Evolutionary conservation across 1,140 invertebrate genomes (phyloP), one percentile per base, ranked within the genome.

Genomic region (Euwallacea fornicatus): DNA sequence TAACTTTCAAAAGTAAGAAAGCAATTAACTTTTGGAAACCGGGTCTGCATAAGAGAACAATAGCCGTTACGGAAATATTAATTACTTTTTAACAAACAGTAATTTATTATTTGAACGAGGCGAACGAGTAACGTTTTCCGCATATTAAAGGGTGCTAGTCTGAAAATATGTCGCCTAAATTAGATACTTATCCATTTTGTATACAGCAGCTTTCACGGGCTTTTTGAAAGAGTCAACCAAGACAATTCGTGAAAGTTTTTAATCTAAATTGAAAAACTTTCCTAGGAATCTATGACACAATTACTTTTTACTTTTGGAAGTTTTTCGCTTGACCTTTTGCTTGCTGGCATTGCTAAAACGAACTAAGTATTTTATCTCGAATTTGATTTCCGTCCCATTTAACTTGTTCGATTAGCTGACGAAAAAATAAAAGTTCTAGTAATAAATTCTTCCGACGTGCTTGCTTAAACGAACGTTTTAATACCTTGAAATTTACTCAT

Each of bases 1-100:
- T 58, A 16, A 58, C 55, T 58, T 58, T 58, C 55, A 58, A 58
- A 58, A 58, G 21, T 58, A 58, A 58, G 55, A 58, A 58, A 6
- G 55, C 55, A 58, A 58, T 58, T 58, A 58, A 33, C 55, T 58
- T 16, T n/a, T 15, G n/a, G 21, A 6, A 58, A 58, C 55, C 55
- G 55, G n/a, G 21, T 10, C 13, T 10, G 55, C 2, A 15, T 58
- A 58, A 58, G 10, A 33, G 55, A 33, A 16, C 55, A 58, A 58
- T 58, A 58, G 55, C n/a, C 55, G 55, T 58, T 58, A 15, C 13
- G 55, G 55, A 58, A 58, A 58, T 41, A 58, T 58, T 58, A 58
- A 58, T 58, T 58, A 58, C 13, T 53, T 58, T 58, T 41, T 16
- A 58, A 58, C 13, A 58, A 53, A 16, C 13, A 33, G 55, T 15